A percentile compares a stretch with the other conserved stretches of the same genome.
Conservation (phyloP, 2,888 invertebrate species). For the Sarcophaga subvicina region DNA sequence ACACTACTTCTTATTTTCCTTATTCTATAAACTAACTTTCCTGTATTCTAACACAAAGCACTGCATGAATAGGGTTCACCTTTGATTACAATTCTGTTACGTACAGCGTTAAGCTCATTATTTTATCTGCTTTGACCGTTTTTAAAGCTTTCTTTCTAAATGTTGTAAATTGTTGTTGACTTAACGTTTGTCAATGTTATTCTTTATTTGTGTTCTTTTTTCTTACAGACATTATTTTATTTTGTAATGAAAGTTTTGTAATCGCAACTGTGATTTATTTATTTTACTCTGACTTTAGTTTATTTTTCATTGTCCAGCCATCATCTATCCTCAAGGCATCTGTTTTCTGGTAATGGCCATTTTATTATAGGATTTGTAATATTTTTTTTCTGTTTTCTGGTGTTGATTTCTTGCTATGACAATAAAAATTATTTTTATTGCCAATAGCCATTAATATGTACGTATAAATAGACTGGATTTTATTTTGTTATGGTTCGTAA, state of each 20-base stretch:
- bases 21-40: no score
- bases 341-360: slow-evolving; percentile 27
- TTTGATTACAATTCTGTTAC: no score
- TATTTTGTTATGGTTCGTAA: slow-evolving; percentile 11
- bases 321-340: slow-evolving; percentile 26
- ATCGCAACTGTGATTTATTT: slow-evolving; percentile 55
- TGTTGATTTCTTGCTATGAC: slow-evolving; percentile 44
- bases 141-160: slow-evolving; percentile 45
- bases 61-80: no score
- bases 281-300: neutral
- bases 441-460: slow-evolving; percentile 41
- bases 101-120: no score
- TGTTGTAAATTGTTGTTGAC: slow-evolving; percentile 43
- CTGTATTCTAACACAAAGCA: no score
- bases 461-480: slow-evolving; percentile 39
- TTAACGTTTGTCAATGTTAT: slow-evolving; percentile 20
- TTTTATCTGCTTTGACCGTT: no score
- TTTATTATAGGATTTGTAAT: slow-evolving; percentile 47
- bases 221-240: neutral
- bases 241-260: slow-evolving; percentile 37
- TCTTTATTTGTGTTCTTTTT: slow-evolving; percentile 7
- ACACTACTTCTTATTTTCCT: no score
- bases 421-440: slow-evolving; percentile 55
- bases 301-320: neutral
- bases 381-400: slow-evolving; percentile 28